These are phyloP conservation scores for Cassiopea xamachana DNA, from an alignment of 30 jellyfish, hydroid and myxozoan genomes.

Conservation along the genomic window DNA sequence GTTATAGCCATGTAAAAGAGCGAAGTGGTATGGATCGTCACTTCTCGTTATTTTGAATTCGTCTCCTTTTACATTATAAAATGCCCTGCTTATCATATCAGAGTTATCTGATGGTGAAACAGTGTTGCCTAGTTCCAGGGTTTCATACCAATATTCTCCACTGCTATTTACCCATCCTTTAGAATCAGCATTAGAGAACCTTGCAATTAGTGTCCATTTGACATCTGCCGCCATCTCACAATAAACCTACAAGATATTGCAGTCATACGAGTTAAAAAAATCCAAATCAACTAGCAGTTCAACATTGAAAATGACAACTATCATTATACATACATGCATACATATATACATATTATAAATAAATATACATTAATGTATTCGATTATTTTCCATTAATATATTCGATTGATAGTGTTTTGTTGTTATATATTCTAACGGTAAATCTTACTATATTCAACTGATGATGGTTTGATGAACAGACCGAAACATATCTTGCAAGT, in stretches of 20 bases:
- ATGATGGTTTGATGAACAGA: no score
- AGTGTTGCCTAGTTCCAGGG: not conserved
- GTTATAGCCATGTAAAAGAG: not conserved
- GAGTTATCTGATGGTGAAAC: slow-evolving; percentile 19
- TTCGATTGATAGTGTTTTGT: no score
- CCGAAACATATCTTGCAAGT: no score
- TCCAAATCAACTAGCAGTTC: no score
- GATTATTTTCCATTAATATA: no score
- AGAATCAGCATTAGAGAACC: slow-evolving; percentile 66
- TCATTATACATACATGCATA: not conserved
- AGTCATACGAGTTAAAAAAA: no score
- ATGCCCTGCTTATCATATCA: slow-evolving; percentile 23
- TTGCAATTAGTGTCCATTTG: slow-evolving; percentile 62
- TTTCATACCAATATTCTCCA: slow-evolving; percentile 53
- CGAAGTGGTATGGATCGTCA: not conserved
- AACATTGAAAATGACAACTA: no score
- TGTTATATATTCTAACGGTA: no score
- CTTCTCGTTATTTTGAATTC: slow-evolving; percentile 13
- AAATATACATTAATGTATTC: no score
- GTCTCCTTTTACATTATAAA: not conserved
- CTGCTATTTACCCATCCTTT: slow-evolving; percentile 19
- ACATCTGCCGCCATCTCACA: slow-evolving; percentile 49
- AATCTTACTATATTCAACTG: no score
- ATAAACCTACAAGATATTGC: slow-evolving; percentile 17
- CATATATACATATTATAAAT: no score